Evolutionary conservation across 2,113 vertebrate species (phyloP).

Genomic region (Hassar affinis): DNA sequence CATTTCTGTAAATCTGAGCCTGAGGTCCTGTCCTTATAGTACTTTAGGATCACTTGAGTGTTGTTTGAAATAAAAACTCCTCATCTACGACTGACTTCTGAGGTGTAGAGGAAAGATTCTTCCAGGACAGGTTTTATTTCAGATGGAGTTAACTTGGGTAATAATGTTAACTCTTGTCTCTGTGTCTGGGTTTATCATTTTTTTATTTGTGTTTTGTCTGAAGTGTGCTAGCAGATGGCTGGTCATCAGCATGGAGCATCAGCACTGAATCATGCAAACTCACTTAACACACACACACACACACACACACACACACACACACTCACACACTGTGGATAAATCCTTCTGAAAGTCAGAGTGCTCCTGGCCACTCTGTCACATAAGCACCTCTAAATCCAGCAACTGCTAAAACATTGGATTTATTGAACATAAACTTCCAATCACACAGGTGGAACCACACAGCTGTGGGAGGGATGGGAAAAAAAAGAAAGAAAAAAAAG

Average conservation of each 20-base stretch:
- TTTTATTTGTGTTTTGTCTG: slow-evolving; percentile 50
- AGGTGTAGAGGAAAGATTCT: neutral
- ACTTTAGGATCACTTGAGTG: neutral
- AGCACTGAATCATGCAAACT: slow-evolving; percentile 49
- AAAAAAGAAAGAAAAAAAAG: neutral
- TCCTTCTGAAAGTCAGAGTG: neutral
- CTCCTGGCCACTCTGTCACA: neutral
- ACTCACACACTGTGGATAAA: no score
- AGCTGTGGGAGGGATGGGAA: neutral
- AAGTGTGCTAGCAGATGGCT: slow-evolving; percentile 74
- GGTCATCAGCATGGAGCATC: slow-evolving; percentile 75
- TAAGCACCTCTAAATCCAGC: neutral
- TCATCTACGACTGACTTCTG: neutral
- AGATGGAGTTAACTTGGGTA: neutral
- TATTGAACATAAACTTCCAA: neutral
- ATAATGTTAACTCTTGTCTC: neutral
- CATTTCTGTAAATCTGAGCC: neutral
- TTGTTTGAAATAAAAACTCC: neutral
- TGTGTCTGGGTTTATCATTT: neutral
- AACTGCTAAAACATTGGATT: neutral
- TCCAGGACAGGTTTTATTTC: neutral
- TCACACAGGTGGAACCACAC: slow-evolving; percentile 16
- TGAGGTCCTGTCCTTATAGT: neutral
- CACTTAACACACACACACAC: slow-evolving; percentile 42
- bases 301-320: neutral